A percentile compares a stretch with the other conserved stretches of the same genome.
phyloP scores from a whole-genome alignment of 2,888 invertebrate species.

The Drosophila aldrichi region DNA sequence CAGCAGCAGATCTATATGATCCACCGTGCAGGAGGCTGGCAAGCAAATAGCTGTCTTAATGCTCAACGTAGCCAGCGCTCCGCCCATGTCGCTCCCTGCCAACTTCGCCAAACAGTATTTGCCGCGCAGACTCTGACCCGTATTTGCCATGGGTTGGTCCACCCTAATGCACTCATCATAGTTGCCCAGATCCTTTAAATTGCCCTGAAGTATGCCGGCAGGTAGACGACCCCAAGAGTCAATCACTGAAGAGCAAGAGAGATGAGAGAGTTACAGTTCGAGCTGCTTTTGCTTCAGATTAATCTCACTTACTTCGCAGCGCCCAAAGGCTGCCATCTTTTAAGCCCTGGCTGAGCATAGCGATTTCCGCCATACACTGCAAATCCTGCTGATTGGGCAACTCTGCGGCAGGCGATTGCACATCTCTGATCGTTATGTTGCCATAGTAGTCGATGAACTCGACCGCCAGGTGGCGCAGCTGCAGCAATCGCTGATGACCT shows the following conservation, averaged over 20 bases:
- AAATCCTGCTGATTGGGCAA: constrained; percentile 36
- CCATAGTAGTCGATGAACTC: constrained; percentile 58
- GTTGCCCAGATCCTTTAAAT: constrained; percentile 83
- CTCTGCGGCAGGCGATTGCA: background rate
- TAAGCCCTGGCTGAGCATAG: constrained; percentile 12
- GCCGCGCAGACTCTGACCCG: constrained; percentile 34
- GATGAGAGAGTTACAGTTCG: background rate
- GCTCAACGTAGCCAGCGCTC: rapidly evolving
- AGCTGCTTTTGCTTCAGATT: too few relatives aligned
- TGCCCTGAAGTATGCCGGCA: constrained; percentile 83
- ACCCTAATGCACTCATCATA: constrained; percentile 84
- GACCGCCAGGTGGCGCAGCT: constrained; percentile 45
- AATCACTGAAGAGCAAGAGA: constrained; percentile 72
- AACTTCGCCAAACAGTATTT: constrained; percentile 50
- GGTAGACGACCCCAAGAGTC: constrained; percentile 85
- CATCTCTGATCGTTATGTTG: constrained; percentile 42
- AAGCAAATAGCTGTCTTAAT: constrained; percentile 66
- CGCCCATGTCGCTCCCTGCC: background rate
- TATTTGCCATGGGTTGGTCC: constrained; percentile 8
- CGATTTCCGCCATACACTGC: constrained; percentile 48
- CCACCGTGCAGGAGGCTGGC: constrained; percentile 61
- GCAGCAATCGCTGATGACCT: constrained; percentile 15
- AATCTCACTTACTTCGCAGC: constrained; percentile 29
- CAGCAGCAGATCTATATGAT: constrained; percentile 45
- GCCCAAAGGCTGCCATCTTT: constrained; percentile 28